Evolutionary conservation across 2,888 invertebrate genomes (phyloP), one percentile per base, ranked within the genome.

Genomic region (Sinhomidia bicolor): DNA sequence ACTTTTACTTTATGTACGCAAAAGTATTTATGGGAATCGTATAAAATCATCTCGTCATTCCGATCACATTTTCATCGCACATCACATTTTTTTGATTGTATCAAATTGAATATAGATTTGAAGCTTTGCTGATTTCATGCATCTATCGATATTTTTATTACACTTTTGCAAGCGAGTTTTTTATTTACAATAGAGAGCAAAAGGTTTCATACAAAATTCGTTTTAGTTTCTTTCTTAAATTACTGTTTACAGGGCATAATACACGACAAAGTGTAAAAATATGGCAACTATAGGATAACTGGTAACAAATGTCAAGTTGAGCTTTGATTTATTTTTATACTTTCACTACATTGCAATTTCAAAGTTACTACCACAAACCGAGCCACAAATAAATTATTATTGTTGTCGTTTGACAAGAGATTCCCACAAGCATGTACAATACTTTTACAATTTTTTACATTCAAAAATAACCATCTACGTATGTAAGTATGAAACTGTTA

Each of bases 41-140:
- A 65, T 20, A 79, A 88, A 78, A 57, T 83, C 83, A 71, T 88
- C 79, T 83, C 79, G 32, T 84, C 84, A 88, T 88, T 88, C 88
- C 26, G 41, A 88, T 84, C 84, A 88, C 88, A 87, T 82, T 47
- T 47, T 74, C 44, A 81, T 41, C 10, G 51, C 76, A 82, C 9
- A 51, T 62, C 74, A 23, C 10, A 65, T 20, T 7, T 20, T 71
- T 20, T 71, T 71, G 44, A 74, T 74, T 74, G 20, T n/a, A 23
- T 29, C 47, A 51, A 74, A 74, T 51, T 74, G 26, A 74, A 74
- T 74, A 26, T n/a, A 51, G 29, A 4, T 51, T 74, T 51, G 26
- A 23, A 41, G 41, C 23, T 44, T 44, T 20, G n/a, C n/a, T n/a
- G n/a, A n/a, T n/a, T n/a, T n/a, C n/a, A n/a, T 20, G 26, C 20